phyloP scores from a whole-genome alignment of 2,113 vertebrate genomes.

The Gorsachius goisagi region DNA sequence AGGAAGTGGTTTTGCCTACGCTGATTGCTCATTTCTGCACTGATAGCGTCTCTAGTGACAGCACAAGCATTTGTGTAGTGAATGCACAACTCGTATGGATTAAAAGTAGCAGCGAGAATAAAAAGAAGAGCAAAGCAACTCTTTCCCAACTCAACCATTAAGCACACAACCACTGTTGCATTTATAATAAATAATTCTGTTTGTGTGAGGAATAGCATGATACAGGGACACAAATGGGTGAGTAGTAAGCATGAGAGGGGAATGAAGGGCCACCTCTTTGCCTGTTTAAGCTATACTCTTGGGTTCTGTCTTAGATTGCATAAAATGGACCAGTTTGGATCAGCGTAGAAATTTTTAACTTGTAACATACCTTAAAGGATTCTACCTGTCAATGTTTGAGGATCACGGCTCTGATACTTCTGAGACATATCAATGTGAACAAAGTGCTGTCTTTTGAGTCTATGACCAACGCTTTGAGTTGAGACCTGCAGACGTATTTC shows the following conservation, averaged over 20 bases:
- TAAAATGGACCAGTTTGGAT: not conserved
- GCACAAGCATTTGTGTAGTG: not conserved
- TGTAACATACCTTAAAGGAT: not conserved
- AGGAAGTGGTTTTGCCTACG: not conserved
- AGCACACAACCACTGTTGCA: not conserved
- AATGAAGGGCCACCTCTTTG: not conserved
- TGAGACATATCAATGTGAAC: not conserved
- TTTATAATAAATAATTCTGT: not conserved
- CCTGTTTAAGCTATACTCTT: not conserved
- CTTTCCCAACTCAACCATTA: not conserved
- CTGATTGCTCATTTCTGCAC: not conserved
- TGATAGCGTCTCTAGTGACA: not conserved
- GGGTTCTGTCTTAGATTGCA: not conserved
- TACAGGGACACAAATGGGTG: not conserved
- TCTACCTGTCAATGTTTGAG: not conserved
- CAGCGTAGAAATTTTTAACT: not conserved
- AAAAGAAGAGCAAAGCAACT: not conserved
- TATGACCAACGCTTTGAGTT: not conserved
- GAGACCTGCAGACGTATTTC: not conserved
- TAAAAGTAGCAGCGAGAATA: not conserved
- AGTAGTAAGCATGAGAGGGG: not conserved
- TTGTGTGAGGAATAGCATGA: not conserved
- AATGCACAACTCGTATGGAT: not conserved
- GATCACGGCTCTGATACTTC: not conserved
- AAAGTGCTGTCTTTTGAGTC: not conserved